Percentiles rank a stretch among this genome's conserved stretches.
Conservation (phyloP, 2,888 invertebrate genomes). For the Callinectes sapidus region DNA sequence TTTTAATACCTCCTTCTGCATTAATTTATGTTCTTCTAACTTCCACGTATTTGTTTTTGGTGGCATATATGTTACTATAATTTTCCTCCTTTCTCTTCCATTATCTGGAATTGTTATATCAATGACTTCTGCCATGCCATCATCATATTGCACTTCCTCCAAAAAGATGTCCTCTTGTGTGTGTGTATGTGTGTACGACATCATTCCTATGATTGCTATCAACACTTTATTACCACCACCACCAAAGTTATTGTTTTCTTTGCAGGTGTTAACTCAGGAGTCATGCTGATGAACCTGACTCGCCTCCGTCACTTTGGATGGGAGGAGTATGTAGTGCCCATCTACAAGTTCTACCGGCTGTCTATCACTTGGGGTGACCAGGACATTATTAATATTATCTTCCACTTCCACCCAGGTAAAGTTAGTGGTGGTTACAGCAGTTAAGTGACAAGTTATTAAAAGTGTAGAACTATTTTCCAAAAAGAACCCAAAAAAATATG, state of each 20-base stretch:
- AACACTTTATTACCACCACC: background rate
- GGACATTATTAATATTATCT: slow-evolving; percentile 93
- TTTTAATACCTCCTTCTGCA: too few species aligned
- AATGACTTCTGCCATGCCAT: too few species aligned
- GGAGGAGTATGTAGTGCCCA: slow-evolving; percentile 88
- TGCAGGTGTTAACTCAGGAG: slow-evolving; percentile 94
- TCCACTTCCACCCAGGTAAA: slow-evolving; percentile 86
- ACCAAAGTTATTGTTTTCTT: background rate
- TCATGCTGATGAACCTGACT: slow-evolving; percentile 97
- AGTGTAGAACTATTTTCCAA: too few species aligned
- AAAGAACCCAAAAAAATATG: too few species aligned
- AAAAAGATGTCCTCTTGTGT: too few species aligned
- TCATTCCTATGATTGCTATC: background rate
- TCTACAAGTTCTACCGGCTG: slow-evolving; percentile 88
- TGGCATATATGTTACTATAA: too few species aligned
- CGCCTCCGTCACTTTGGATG: slow-evolving; percentile 91
- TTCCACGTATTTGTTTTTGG: too few species aligned
- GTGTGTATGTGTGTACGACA: background rate
- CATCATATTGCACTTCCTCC: too few species aligned
- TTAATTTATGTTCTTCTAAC: too few species aligned
- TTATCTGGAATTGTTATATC: too few species aligned
- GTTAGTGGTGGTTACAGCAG: slow-evolving; percentile 46
- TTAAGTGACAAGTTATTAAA: too few species aligned
- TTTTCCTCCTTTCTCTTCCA: too few species aligned
- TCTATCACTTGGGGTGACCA: slow-evolving; percentile 98